These are phyloP conservation scores for Lucilia sericata DNA, from an alignment of 1,140 invertebrate species.

Conservation along the genomic window DNA sequence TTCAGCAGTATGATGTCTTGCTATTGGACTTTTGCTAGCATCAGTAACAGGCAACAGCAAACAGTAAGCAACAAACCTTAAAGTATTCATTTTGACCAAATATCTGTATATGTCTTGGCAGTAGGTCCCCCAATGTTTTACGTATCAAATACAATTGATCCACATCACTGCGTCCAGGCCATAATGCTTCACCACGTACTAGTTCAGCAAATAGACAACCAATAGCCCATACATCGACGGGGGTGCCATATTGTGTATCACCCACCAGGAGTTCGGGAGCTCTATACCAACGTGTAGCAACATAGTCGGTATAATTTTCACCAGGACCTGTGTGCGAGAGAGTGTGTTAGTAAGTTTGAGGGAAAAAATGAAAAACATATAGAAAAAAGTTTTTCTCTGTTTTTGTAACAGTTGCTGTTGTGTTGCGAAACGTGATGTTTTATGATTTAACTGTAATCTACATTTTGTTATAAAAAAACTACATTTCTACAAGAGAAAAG, in stretches of 20 bases:
- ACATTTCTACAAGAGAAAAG: not conserved
- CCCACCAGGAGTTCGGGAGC: constrained; percentile 97
- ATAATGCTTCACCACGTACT: constrained; percentile 93
- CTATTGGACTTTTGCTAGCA: not conserved
- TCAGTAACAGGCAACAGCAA: not conserved
- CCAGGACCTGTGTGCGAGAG: constrained; percentile 76
- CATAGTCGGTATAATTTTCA: constrained; percentile 99
- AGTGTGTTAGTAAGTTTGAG: not conserved
- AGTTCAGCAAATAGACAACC: constrained; percentile 91
- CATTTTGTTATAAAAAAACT: not conserved
- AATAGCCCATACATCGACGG: constrained; percentile 93
- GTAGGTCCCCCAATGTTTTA: constrained; percentile 89
- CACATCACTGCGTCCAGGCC: constrained; percentile 98
- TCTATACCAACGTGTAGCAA: constrained; percentile 98
- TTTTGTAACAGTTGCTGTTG: not conserved
- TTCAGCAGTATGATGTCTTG: not conserved
- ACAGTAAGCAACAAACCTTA: constrained; percentile 67
- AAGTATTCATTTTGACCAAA: constrained; percentile 97
- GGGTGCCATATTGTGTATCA: constrained; percentile 95
- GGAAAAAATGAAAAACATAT: constrained; percentile 4
- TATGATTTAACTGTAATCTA: not conserved
- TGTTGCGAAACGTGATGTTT: constrained; percentile 6
- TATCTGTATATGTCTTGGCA: constrained; percentile 93
- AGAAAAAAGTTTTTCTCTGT: not conserved
- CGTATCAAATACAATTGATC: constrained; percentile 97